A percentile compares a stretch with the other conserved stretches of the same genome.
phyloP scores from a whole-genome alignment of 2,888 invertebrate species.

The Perithous albicinctus region DNA sequence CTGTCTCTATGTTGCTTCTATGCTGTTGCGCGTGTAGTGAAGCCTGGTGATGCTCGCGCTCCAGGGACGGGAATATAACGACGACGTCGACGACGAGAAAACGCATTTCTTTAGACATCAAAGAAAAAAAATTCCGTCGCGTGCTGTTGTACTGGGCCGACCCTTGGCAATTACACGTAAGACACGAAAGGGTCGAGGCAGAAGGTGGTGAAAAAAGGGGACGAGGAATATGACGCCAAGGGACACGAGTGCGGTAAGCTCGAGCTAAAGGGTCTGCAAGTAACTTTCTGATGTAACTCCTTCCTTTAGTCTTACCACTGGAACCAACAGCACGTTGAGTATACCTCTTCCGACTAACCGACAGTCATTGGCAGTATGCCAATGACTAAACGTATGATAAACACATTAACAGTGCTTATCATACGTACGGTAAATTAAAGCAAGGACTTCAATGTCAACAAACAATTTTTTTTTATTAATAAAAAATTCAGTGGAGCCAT shows the following conservation, averaged over 20 bases:
- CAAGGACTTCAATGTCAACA: no score
- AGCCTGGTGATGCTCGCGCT: slow-evolving; percentile 12
- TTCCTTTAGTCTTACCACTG: not conserved
- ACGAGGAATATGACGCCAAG: slow-evolving; percentile 8
- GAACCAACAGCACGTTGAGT: not conserved
- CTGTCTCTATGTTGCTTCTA: slow-evolving; percentile 17
- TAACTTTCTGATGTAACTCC: not conserved
- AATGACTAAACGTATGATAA: no score
- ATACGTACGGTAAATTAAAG: no score
- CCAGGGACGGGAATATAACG: slow-evolving; percentile 40
- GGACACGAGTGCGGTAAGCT: slow-evolving; percentile 33
- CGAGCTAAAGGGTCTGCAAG: not conserved
- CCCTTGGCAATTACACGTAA: slow-evolving; percentile 72
- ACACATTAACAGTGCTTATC: no score
- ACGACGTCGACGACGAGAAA: slow-evolving; percentile 39
- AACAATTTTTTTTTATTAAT: no score
- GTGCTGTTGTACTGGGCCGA: slow-evolving; percentile 56
- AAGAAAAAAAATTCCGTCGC: slow-evolving; percentile 71
- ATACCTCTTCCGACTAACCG: not conserved
- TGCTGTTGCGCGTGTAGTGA: not conserved
- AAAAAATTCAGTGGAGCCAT: no score
- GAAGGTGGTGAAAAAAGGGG: slow-evolving; percentile 20
- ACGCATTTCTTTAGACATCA: slow-evolving; percentile 73
- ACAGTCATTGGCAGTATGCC: not conserved
- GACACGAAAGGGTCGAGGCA: slow-evolving; percentile 51